Evolutionary conservation across 2,113 vertebrate species (phyloP).

Genomic region (Myrmecobius fasciatus): DNA sequence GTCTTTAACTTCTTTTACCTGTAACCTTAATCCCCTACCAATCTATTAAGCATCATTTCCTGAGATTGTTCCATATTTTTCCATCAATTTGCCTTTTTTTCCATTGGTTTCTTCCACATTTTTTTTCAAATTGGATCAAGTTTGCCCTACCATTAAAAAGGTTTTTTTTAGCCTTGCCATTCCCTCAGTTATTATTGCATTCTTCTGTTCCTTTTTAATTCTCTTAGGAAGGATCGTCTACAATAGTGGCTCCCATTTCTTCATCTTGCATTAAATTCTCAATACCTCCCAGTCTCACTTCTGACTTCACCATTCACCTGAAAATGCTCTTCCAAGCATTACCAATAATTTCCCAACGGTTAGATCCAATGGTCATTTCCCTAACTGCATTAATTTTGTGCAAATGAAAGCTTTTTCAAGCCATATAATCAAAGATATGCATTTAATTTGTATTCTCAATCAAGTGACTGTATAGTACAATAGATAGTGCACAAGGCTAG

Average conservation of each 20-base stretch:
- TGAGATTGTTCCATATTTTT: too few species aligned
- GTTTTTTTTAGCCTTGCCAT: background rate
- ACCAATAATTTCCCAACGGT: background rate
- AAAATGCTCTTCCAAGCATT: background rate
- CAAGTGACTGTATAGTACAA: too few species aligned
- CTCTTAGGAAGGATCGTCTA: background rate
- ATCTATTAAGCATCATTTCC: background rate
- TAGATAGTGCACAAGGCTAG: too few species aligned
- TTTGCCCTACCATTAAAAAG: background rate
- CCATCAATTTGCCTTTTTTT: background rate
- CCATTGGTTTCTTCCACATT: background rate
- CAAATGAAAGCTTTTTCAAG: too few species aligned
- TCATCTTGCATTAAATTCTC: background rate
- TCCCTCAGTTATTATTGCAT: background rate
- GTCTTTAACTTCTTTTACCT: background rate
- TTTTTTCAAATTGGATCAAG: background rate
- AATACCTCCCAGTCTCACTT: background rate
- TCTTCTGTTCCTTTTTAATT: background rate
- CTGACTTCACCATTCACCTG: too few species aligned
- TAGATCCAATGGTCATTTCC: background rate
- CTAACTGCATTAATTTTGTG: background rate
- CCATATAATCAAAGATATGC: too few species aligned
- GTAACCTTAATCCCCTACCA: background rate
- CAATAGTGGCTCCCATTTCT: background rate
- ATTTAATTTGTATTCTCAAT: too few species aligned